Evolutionary conservation across 2,113 vertebrate species (phyloP).

Genomic region (Ammodytes marinus): DNA sequence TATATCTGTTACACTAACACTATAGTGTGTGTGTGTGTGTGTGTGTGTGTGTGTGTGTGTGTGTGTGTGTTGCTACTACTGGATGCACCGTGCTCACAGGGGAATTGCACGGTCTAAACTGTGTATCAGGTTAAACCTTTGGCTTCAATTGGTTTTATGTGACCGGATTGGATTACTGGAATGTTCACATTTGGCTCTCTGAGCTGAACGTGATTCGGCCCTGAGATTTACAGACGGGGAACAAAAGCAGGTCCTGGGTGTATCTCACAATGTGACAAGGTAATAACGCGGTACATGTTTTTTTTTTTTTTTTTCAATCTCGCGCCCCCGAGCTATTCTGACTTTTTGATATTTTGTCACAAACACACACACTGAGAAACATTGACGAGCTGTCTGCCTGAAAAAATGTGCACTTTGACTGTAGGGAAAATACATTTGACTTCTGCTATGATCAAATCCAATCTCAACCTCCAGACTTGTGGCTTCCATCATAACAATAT

Average conservation of each 20-base stretch:
- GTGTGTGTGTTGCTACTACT: not conserved
- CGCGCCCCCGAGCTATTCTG: slow-evolving; percentile 41
- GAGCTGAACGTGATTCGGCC: slow-evolving; percentile 41
- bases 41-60: no score
- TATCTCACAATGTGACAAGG: slow-evolving; percentile 48
- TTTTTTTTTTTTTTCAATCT: slow-evolving; percentile 17
- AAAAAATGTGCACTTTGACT: slow-evolving; percentile 36
- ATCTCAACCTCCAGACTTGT: slow-evolving; percentile 6
- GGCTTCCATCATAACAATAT: not conserved
- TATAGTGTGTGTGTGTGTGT: no score
- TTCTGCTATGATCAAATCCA: slow-evolving; percentile 46
- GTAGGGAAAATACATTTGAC: slow-evolving; percentile 37
- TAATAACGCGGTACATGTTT: slow-evolving; percentile 42
- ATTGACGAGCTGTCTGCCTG: slow-evolving; percentile 51
- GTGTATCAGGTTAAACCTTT: slow-evolving; percentile 10
- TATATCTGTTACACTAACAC: not conserved
- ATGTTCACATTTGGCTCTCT: slow-evolving; percentile 41
- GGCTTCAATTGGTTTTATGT: slow-evolving; percentile 12
- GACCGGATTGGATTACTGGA: slow-evolving; percentile 45
- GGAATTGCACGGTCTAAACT: not conserved
- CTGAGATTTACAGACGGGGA: slow-evolving; percentile 51
- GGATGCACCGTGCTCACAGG: not conserved
- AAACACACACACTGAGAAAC: slow-evolving; percentile 47
- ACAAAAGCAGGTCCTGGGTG: slow-evolving; percentile 36
- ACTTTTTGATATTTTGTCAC: slow-evolving; percentile 63